Conservation (phyloP, 2,113 vertebrate genomes). For the Podocnemis expansa region DNA sequence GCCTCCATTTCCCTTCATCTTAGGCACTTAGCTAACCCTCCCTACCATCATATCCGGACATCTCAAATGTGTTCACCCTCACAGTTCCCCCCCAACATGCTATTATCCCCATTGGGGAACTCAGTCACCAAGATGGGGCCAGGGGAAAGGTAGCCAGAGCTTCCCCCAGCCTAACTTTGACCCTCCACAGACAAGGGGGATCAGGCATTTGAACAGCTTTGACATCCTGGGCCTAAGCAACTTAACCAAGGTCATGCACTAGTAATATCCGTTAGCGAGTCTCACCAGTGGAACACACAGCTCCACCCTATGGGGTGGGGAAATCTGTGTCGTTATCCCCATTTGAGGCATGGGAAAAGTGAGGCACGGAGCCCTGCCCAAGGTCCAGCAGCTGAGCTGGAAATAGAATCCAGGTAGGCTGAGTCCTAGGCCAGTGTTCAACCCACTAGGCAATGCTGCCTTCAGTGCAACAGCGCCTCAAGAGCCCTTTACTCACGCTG, state of each 20-base stretch:
- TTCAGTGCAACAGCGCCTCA: not conserved
- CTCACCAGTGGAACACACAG: not conserved
- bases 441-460: not conserved
- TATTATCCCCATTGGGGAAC: not conserved
- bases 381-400: not conserved
- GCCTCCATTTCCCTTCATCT: not conserved
- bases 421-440: not conserved
- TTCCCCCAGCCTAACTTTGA: not conserved
- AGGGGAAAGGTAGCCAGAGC: not conserved
- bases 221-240: not conserved
- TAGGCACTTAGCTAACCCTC: not conserved
- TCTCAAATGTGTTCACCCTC: not conserved
- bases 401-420: not conserved
- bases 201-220: not conserved
- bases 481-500: not conserved
- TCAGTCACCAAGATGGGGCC: not conserved
- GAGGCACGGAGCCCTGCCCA: not conserved
- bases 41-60: not conserved
- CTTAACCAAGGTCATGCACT: not conserved
- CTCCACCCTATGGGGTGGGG: not conserved
- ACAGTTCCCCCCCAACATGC: too few relatives aligned
- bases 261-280: not conserved
- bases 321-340: not conserved
- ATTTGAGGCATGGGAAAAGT: not conserved
- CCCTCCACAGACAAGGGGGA: not conserved